Conservation (phyloP, 2,113 vertebrate genomes). For the Morphnarchus princeps region DNA sequence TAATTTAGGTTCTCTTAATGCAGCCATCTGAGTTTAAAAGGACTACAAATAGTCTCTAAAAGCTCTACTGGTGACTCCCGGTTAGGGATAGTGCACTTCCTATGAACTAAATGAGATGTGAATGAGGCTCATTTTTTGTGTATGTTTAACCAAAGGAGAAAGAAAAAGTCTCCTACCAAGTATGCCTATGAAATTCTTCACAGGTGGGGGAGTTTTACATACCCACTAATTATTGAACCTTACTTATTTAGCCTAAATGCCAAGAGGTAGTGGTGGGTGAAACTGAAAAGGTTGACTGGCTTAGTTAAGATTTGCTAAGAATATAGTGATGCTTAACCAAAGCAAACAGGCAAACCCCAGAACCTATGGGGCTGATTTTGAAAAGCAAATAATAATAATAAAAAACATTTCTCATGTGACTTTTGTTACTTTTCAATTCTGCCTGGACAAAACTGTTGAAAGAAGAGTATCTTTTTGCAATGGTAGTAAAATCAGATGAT, state of each 20-base stretch:
- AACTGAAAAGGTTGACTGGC: background rate
- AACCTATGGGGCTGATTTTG: background rate
- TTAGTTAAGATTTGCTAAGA: background rate
- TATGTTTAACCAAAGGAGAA: background rate
- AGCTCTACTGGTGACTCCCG: background rate
- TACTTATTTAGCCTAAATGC: background rate
- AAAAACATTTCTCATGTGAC: background rate
- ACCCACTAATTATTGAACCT: background rate
- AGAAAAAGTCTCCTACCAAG: background rate
- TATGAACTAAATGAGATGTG: background rate
- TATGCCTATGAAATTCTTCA: background rate
- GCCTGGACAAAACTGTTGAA: background rate
- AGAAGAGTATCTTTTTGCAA: background rate
- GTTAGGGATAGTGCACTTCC: fast-evolving
- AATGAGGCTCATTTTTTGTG: background rate
- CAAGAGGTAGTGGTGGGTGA: background rate
- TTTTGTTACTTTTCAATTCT: background rate
- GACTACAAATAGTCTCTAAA: background rate
- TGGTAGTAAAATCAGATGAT: background rate
- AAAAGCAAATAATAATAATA: background rate
- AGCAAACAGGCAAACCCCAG: background rate
- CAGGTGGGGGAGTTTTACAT: background rate
- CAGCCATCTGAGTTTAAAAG: background rate
- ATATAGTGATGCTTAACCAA: background rate
- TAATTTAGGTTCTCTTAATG: background rate